These are phyloP conservation scores for Regulus satrapa DNA, from an alignment of 2,113 vertebrate genomes.

Conservation along the genomic window DNA sequence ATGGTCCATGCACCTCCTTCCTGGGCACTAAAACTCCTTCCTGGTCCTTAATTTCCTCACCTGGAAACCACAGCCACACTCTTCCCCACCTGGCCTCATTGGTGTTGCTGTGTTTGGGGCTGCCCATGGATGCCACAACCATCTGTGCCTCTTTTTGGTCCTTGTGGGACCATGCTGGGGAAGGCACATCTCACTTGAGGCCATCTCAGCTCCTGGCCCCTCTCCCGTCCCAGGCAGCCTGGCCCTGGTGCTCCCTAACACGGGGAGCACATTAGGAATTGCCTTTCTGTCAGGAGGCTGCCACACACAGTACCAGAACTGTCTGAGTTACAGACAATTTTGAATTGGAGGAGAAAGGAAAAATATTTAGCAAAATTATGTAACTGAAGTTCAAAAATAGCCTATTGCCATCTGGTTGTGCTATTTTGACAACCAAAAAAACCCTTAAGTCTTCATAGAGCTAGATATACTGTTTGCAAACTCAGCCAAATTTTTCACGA, in stretches of 20 bases:
- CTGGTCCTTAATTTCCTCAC: neutral
- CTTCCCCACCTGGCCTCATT: neutral
- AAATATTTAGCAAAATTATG: constrained; percentile 58
- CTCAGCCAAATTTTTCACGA: constrained; percentile 4
- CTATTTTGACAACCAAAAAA: constrained; percentile 54
- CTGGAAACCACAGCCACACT: neutral
- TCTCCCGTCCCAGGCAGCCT: neutral
- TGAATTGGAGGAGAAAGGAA: constrained; percentile 6
- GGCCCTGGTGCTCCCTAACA: neutral
- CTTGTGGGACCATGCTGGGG: accelerated
- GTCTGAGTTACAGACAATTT: neutral
- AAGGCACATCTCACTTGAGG: neutral
- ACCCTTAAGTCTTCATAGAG: constrained; percentile 17
- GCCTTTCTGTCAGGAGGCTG: neutral
- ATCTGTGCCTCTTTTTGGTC: neutral
- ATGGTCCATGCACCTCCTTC: accelerated
- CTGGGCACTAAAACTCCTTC: neutral
- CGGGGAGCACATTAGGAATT: neutral
- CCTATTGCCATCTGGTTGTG: constrained; percentile 44
- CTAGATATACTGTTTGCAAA: constrained; percentile 56
- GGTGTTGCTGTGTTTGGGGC: neutral
- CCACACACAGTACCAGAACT: neutral
- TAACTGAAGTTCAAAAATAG: constrained; percentile 45
- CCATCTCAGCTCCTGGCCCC: accelerated
- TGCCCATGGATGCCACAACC: accelerated